phyloP scores from a whole-genome alignment of 1,140 invertebrate species.

The Rhagoletis pomonella region DNA sequence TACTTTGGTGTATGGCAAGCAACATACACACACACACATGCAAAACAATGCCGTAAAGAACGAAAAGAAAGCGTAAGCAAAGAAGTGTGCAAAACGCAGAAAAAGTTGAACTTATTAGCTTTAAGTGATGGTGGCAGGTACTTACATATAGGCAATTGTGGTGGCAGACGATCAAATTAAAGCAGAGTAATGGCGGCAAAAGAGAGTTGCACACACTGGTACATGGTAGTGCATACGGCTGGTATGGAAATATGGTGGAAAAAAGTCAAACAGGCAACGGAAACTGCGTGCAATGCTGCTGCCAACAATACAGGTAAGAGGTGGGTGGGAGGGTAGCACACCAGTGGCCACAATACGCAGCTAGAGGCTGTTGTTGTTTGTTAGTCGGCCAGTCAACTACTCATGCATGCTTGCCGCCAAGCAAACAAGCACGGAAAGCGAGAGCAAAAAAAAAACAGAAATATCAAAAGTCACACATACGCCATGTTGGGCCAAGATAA shows the following conservation, averaged over 20 bases:
- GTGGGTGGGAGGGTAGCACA: not conserved
- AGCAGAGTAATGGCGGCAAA: not conserved
- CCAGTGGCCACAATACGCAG: not conserved
- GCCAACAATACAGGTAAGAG: not conserved
- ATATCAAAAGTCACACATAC: conserved; percentile 37
- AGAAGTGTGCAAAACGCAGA: not conserved
- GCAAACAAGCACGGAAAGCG: not conserved
- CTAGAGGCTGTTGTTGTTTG: conserved; percentile 26
- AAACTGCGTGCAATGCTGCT: conserved; percentile 27
- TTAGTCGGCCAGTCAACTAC: not conserved
- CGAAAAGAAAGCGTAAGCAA: not conserved
- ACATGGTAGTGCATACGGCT: not conserved
- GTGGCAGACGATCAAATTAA: conserved; percentile 11
- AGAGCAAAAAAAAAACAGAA: not conserved
- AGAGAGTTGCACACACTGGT: not conserved
- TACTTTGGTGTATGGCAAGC: not conserved
- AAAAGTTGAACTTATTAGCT: conserved; percentile 30
- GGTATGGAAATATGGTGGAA: not conserved
- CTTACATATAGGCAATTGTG: conserved; percentile 18
- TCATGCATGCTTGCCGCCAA: not conserved
- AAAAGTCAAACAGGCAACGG: conserved; percentile 45
- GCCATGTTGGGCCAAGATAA: conserved; percentile 40
- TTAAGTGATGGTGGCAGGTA: conserved; percentile 22
- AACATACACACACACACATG: not conserved
- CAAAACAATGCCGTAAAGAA: not conserved